phyloP scores from a whole-genome alignment of 1,140 invertebrate genomes.

The Agrilus planipennis region DNA sequence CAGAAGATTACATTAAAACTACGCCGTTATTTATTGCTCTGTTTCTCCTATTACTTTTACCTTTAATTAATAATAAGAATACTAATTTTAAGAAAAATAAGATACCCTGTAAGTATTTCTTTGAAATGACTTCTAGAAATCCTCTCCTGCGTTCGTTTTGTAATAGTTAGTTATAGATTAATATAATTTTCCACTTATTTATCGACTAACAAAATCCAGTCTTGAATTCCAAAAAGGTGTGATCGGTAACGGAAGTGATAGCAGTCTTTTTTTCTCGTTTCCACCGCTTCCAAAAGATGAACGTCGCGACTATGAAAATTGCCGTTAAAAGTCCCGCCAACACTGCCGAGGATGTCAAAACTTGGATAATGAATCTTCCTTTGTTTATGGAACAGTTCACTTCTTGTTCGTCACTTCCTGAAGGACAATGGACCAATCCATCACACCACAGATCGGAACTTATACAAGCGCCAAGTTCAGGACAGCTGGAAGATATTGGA shows the following conservation, averaged over 20 bases:
- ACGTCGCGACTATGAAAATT: slow-evolving; percentile 19
- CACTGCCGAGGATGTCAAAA: slow-evolving; percentile 9
- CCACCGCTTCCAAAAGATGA: slow-evolving; percentile 27
- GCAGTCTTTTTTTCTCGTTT: slow-evolving; percentile 28
- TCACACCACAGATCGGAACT: slow-evolving; percentile 62
- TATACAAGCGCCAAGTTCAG: slow-evolving; percentile 61
- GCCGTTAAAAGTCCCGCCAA: slow-evolving; percentile 12
- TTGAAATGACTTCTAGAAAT: no score
- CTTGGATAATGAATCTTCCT: slow-evolving; percentile 46
- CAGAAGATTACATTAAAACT: not conserved
- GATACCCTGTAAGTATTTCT: no score
- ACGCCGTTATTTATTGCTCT: not conserved
- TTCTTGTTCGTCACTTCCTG: slow-evolving; percentile 60
- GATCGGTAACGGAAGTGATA: slow-evolving; percentile 33
- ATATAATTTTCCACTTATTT: slow-evolving; percentile 5
- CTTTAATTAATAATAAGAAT: not conserved
- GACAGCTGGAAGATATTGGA: slow-evolving; percentile 44
- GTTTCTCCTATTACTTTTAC: not conserved
- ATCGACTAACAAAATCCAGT: slow-evolving; percentile 30
- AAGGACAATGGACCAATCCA: slow-evolving; percentile 56
- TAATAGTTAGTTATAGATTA: no score
- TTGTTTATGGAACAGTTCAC: slow-evolving; percentile 58
- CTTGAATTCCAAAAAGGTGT: slow-evolving; percentile 34
- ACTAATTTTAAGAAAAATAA: not conserved
- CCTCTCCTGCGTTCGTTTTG: no score